Conservation (phyloP, 2,113 vertebrate species). For the Bambusicola thoracicus region DNA sequence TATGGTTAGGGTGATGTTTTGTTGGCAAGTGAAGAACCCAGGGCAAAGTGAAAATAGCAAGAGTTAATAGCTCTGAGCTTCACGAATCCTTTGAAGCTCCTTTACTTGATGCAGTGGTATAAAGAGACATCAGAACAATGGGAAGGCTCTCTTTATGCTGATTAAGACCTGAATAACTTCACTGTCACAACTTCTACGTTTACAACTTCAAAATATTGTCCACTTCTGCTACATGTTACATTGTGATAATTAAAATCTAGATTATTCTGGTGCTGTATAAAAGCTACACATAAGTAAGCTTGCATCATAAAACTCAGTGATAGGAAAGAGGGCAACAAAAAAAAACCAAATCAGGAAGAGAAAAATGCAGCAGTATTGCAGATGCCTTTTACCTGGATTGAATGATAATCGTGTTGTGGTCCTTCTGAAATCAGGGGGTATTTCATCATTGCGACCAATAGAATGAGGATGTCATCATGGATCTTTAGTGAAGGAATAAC, state of each 20-base stretch:
- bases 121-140: background rate
- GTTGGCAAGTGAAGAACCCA: background rate
- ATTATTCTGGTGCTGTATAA: background rate
- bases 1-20: background rate
- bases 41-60: background rate
- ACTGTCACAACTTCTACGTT: slow-evolving; percentile 17
- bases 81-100: background rate
- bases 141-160: background rate
- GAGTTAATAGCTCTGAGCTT: slow-evolving; percentile 20
- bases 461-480: background rate
- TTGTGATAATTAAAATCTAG: background rate
- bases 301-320: background rate
- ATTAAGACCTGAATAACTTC: slow-evolving; percentile 1
- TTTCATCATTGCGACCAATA: background rate
- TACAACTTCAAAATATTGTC: slow-evolving; percentile 14
- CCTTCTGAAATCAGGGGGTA: background rate
- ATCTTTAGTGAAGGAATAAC: background rate
- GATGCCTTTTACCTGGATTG: slow-evolving; percentile 60
- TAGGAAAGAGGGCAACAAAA: background rate
- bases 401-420: slow-evolving; percentile 36
- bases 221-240: background rate
- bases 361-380: slow-evolving; percentile 63
- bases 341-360: slow-evolving; percentile 4
- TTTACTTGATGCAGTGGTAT: background rate
- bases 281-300: background rate